Conservation (phyloP, 2,113 vertebrate genomes). For the Chinchilla lanigera region DNA sequence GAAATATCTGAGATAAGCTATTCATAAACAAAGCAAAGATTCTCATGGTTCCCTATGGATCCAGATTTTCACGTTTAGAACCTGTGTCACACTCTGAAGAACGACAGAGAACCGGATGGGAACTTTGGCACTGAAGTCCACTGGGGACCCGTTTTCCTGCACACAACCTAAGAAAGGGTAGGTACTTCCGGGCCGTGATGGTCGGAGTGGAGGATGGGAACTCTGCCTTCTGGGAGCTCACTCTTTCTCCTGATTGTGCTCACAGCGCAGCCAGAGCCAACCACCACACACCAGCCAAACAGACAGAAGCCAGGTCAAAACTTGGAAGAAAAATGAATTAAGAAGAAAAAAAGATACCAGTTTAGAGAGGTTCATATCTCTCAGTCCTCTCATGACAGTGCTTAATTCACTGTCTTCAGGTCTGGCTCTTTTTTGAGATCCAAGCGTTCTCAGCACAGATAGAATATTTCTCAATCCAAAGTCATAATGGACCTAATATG, state of each 20-base stretch:
- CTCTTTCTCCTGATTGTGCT: neutral
- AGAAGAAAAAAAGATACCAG: constrained; percentile 79
- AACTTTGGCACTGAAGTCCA: neutral
- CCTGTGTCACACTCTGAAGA: neutral
- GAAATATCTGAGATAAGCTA: neutral
- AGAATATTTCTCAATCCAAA: constrained; percentile 90
- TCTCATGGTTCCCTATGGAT: neutral
- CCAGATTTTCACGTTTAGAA: neutral
- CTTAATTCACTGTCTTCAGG: constrained; percentile 87
- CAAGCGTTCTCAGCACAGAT: constrained; percentile 89
- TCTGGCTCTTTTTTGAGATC: constrained; percentile 88
- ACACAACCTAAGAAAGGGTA: neutral
- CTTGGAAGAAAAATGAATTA: neutral
- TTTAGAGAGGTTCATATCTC: constrained; percentile 91
- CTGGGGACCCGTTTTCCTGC: neutral
- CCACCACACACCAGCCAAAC: neutral
- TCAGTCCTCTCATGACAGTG: constrained; percentile 89
- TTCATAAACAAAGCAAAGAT: neutral
- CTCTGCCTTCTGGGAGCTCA: neutral
- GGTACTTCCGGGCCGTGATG: neutral
- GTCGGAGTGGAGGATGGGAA: neutral
- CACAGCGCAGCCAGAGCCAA: neutral
- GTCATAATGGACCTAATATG: constrained; percentile 88
- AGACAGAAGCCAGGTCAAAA: neutral
- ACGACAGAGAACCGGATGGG: neutral